Conservation (phyloP, 2,113 vertebrate species). For the Perccottus glenii region DNA sequence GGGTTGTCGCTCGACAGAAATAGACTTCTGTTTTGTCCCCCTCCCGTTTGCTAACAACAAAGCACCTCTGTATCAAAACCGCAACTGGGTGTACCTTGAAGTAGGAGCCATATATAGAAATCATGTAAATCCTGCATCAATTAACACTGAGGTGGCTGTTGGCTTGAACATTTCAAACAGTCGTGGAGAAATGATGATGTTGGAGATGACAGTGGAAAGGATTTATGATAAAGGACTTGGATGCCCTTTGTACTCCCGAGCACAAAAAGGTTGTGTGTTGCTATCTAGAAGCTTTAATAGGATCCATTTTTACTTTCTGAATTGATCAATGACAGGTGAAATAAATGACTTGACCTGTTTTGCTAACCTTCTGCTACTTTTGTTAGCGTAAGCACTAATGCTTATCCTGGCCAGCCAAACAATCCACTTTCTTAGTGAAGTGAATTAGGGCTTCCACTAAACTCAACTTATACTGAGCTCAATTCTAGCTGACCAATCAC, state of each 20-base stretch:
- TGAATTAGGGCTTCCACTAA: too few relatives aligned
- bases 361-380: too few relatives aligned
- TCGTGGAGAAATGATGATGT: slow-evolving; percentile 55
- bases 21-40: slow-evolving; percentile 66
- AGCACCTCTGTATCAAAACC: slow-evolving; percentile 70
- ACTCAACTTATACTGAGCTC: too few relatives aligned
- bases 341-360: background rate
- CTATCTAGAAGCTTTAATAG: slow-evolving; percentile 54
- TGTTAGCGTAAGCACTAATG: too few relatives aligned
- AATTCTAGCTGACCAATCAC: too few relatives aligned
- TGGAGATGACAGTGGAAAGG: slow-evolving; percentile 41
- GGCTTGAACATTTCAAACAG: slow-evolving; percentile 59
- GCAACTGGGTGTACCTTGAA: slow-evolving; percentile 74
- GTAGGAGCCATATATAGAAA: slow-evolving; percentile 73
- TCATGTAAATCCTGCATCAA: slow-evolving; percentile 68
- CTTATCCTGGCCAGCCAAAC: too few relatives aligned
- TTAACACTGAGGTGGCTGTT: slow-evolving; percentile 53
- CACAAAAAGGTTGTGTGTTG: slow-evolving; percentile 34
- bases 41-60: slow-evolving; percentile 68
- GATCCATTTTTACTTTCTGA: slow-evolving; percentile 34
- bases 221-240: slow-evolving; percentile 35
- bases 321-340: background rate
- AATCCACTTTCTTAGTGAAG: too few relatives aligned
- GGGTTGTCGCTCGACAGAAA: slow-evolving; percentile 76
- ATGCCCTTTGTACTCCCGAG: slow-evolving; percentile 32